Base-by-base conservation (phyloP, 2,113 vertebrate genomes). In the Stegastes partitus region DNA sequence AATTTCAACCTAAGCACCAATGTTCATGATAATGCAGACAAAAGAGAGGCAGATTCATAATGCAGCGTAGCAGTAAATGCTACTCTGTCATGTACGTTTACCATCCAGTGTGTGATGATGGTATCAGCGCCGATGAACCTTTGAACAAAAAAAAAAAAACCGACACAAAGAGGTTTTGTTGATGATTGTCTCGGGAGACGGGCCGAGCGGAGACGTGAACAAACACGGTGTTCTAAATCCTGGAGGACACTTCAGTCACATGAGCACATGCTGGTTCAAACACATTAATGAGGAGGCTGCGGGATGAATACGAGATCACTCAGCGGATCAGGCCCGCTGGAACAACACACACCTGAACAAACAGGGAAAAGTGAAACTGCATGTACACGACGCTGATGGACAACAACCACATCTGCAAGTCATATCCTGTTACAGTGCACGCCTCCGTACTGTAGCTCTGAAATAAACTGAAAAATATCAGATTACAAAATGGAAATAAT, bases 11-110 rank as follows among this genome's bases (percentile, higher is more conserved):
- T 73, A 70, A 72, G 74, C 75, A 5, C 55, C 28, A 8, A 10
- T n/a, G 76, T 57, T 67, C 66, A 8, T 73, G 66, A 83, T 81
- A 55, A 75, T 31, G 53, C 85, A 71, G 85, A 88, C 85, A 70
- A 62, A 61, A 44, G 58, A 54, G 63, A 51, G 21, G 42, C 25
- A 21, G 37, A 12, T 47, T 61, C 5, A 4, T 69, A 85, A 86
- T 31, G 51, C 71, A 16, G 53, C 5, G 1, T 1, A 82, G 70
- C 74, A 28, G 39, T 39, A 85, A 89, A 89, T 82, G 74, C 65
- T 86, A 62, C 64, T 51, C 70, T 87, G 83, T 89, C 87, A 63
- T 16, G 50, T 66, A 26, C 21, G 0, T 50, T 86, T 74, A 81
- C 10, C 42, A 79, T 86, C 74, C 61, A 16, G 53, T 28, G 11